phyloP scores from a whole-genome alignment of 2,113 vertebrate species.

The Cariama cristata region DNA sequence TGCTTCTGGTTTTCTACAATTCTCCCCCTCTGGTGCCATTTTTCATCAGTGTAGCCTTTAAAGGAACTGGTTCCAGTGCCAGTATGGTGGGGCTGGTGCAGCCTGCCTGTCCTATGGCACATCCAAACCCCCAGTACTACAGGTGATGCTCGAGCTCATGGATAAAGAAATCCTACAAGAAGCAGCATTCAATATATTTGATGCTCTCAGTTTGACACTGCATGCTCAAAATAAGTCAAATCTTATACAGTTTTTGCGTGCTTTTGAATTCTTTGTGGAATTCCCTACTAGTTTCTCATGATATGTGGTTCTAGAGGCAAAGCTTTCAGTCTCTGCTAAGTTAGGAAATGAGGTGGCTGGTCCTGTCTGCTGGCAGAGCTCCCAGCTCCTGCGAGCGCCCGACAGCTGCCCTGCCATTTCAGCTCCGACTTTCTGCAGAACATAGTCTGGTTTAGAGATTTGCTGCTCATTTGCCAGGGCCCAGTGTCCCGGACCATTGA shows the following conservation, averaged over 20 bases:
- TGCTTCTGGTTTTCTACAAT: neutral
- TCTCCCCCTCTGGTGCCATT: neutral
- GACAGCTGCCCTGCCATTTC: rapidly evolving
- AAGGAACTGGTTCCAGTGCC: neutral
- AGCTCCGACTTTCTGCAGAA: neutral
- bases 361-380: neutral
- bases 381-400: neutral
- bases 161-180: neutral
- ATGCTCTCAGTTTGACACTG: neutral
- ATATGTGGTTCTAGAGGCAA: rapidly evolving
- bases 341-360: neutral
- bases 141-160: neutral
- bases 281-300: neutral
- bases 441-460: rapidly evolving
- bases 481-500: neutral
- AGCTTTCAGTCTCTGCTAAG: rapidly evolving
- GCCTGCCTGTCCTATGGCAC: neutral
- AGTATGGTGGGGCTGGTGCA: neutral
- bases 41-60: neutral
- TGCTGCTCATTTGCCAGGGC: neutral
- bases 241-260: neutral
- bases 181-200: neutral
- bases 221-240: too few relatives aligned
- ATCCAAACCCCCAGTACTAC: neutral
- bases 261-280: neutral